These are phyloP conservation scores for Hypanus sabinus DNA, from an alignment of 2,113 vertebrate genomes.

Conservation along the genomic window DNA sequence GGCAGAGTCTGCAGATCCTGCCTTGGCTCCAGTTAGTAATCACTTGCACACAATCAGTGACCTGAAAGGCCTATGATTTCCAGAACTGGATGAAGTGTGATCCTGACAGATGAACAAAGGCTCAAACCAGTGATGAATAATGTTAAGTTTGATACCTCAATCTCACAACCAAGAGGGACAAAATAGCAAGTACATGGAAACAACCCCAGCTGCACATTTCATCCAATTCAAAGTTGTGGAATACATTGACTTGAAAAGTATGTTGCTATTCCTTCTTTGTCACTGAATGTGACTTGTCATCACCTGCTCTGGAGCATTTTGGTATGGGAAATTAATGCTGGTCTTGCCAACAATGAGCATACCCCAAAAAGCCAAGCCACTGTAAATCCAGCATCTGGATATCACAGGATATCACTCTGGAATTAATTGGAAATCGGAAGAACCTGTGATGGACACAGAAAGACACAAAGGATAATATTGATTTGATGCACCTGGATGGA, in stretches of 20 bases:
- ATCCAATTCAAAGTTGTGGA: too few species aligned
- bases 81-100: not conserved
- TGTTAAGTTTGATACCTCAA: not conserved
- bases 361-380: too few species aligned
- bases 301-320: too few species aligned
- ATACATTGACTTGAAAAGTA: too few species aligned
- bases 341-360: too few species aligned
- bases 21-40: not conserved
- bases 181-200: too few species aligned
- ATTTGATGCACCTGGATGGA: not conserved
- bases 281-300: too few species aligned
- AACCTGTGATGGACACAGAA: not conserved
- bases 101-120: not conserved
- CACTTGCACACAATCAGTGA: not conserved
- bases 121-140: not conserved
- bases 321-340: too few species aligned
- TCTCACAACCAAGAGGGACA: too few species aligned
- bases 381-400: not conserved
- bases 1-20: too few species aligned
- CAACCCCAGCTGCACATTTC: too few species aligned
- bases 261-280: too few species aligned
- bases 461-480: not conserved
- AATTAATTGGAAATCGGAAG: not conserved
- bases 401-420: not conserved
- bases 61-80: not conserved